phyloP scores from a whole-genome alignment of 1,140 invertebrate genomes.

The Whitmania pigra region DNA sequence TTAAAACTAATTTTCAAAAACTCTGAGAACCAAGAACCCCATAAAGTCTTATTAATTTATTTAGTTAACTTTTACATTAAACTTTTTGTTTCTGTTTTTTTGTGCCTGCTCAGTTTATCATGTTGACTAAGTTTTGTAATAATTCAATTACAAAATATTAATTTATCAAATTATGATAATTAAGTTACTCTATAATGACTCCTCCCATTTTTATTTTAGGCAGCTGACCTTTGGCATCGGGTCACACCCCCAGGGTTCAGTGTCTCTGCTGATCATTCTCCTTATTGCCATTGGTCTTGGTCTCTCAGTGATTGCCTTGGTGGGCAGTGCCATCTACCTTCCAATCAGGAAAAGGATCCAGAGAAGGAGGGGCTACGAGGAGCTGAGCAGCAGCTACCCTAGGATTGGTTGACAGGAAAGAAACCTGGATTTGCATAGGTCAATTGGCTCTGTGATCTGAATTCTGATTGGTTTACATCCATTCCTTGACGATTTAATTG shows the following conservation, averaged over 20 bases:
- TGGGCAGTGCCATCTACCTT: not conserved
- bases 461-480: too few relatives aligned
- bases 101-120: too few relatives aligned
- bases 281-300: conserved; percentile 1
- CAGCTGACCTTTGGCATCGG: conserved; percentile 1
- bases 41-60: too few relatives aligned
- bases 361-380: conserved; percentile 9
- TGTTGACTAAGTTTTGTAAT: too few relatives aligned
- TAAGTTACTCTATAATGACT: not conserved
- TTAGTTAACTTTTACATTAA: too few relatives aligned
- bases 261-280: not conserved
- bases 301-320: not conserved
- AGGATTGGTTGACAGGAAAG: not conserved
- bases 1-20: too few relatives aligned
- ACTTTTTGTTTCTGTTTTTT: too few relatives aligned
- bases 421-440: too few relatives aligned
- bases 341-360: not conserved
- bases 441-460: too few relatives aligned
- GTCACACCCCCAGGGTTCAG: not conserved
- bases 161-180: not conserved
- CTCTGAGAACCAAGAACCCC: too few relatives aligned
- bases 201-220: not conserved
- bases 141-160: not conserved
- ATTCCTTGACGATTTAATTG: too few relatives aligned
- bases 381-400: conserved; percentile 4